Conservation (phyloP, 1,140 invertebrate genomes). For the Danaus melanippus region DNA sequence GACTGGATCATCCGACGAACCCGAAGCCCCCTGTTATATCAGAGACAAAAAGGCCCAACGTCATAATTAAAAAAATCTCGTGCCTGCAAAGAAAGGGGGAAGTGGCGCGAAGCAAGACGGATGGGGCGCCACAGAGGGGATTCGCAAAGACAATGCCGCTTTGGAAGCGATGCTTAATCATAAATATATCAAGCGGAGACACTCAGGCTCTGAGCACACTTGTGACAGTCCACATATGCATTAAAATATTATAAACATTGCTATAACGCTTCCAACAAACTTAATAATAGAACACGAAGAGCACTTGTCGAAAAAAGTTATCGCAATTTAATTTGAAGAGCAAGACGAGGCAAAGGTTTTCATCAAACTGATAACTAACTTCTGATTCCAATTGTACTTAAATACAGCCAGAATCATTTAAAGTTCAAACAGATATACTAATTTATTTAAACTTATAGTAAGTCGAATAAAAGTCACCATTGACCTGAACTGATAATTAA, state of each 20-base stretch:
- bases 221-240: not conserved
- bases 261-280: no score
- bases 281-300: no score
- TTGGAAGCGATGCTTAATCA: constrained; percentile 64
- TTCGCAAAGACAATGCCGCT: constrained; percentile 65
- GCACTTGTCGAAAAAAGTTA: no score
- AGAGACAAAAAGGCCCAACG: constrained; percentile 67
- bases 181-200: constrained; percentile 68
- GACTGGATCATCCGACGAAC: constrained; percentile 13
- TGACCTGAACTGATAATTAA: not conserved
- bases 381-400: no score
- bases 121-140: constrained; percentile 61
- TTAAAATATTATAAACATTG: no score
- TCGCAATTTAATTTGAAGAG: no score
- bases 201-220: constrained; percentile 34
- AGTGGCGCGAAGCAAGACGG: constrained; percentile 66
- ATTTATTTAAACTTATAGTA: not conserved
- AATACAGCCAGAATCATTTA: no score
- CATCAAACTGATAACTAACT: no score
- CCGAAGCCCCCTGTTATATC: constrained; percentile 25
- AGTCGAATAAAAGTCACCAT: no score
- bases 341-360: no score
- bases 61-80: constrained; percentile 72
- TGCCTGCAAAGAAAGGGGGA: constrained; percentile 68
- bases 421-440: not conserved